Percentiles rank a stretch among this genome's conserved stretches.
phyloP scores from a whole-genome alignment of 2,113 vertebrate genomes.

The Colius striatus region DNA sequence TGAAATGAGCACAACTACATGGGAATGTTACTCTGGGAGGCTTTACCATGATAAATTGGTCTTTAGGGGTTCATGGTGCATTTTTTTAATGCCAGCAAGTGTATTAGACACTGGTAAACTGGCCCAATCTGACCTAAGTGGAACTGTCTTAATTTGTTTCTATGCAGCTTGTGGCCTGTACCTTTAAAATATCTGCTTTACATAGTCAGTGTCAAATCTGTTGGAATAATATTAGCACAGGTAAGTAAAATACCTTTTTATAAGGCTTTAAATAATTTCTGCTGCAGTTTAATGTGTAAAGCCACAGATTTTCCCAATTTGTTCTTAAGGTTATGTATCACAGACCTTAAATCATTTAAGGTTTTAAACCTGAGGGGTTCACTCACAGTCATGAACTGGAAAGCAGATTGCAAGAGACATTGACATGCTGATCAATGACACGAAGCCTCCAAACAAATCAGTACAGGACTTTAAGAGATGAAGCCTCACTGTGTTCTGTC shows the following conservation, averaged over 20 bases:
- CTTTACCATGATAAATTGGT: neutral
- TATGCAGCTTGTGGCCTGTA: neutral
- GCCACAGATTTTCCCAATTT: conserved; percentile 51
- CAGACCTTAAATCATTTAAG: conserved; percentile 40
- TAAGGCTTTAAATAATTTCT: conserved; percentile 36
- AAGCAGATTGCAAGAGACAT: conserved; percentile 45
- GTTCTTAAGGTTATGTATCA: conserved; percentile 44
- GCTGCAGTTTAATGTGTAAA: conserved; percentile 50
- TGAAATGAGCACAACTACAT: neutral
- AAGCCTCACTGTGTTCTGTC: conserved; percentile 52
- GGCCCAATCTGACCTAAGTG: conserved; percentile 17
- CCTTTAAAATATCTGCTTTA: conserved; percentile 25
- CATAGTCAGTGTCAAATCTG: conserved; percentile 37
- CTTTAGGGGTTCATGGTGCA: neutral
- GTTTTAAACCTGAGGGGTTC: conserved; percentile 64
- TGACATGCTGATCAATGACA: conserved; percentile 60
- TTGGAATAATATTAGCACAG: conserved; percentile 50
- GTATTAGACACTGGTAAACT: conserved; percentile 11
- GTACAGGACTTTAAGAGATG: conserved; percentile 49
- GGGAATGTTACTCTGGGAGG: neutral
- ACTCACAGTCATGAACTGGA: conserved; percentile 37
- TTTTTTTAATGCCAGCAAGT: neutral
- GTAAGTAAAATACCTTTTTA: conserved; percentile 53
- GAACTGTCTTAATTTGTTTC: conserved; percentile 31
- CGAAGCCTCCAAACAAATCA: conserved; percentile 54